These are phyloP conservation scores for Caenorhabditis briggsae DNA, from an alignment of 1,140 invertebrate species.

Conservation along the genomic window DNA sequence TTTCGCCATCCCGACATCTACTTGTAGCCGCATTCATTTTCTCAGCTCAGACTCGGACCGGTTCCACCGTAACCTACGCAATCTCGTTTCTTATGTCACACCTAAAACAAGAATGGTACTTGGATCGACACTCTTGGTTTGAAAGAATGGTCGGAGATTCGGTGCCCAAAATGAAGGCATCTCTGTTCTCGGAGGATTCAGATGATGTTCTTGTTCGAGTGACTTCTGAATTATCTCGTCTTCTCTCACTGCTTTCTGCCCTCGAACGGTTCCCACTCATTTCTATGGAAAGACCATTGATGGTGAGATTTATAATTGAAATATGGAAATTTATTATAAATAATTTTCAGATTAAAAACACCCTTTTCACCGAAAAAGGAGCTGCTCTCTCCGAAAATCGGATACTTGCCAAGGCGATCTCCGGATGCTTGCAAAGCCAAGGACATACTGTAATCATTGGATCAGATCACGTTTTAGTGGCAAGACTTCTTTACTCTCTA, in stretches of 20 bases:
- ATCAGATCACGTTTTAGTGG: constrained; percentile 55
- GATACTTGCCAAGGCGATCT: constrained; percentile 63
- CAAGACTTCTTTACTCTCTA: constrained; percentile 63
- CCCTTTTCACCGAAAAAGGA: constrained; percentile 52
- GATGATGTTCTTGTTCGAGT: constrained; percentile 61
- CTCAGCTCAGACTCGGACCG: constrained; percentile 49
- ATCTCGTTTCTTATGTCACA: constrained; percentile 62
- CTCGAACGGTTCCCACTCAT: constrained; percentile 62
- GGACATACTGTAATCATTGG: constrained; percentile 66
- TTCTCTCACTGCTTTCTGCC: constrained; percentile 49
- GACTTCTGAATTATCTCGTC: constrained; percentile 53
- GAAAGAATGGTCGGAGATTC: constrained; percentile 61
- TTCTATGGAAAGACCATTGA: constrained; percentile 34
- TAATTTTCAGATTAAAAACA: constrained; percentile 59
- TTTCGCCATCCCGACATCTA: constrained; percentile 58
- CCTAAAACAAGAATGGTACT: constrained; percentile 65
- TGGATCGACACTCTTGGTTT: constrained; percentile 63
- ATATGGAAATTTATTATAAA: neutral
- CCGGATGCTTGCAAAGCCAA: constrained; percentile 62
- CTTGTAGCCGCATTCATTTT: constrained; percentile 62
- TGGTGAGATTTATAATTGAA: constrained; percentile 52
- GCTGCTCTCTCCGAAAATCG: neutral
- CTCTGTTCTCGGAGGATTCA: constrained; percentile 52
- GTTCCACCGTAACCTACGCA: constrained; percentile 61
- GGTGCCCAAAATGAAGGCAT: constrained; percentile 65